Evolutionary conservation across 2,797 vertebrate genomes (phyloP).

Genomic region (Squalus acanthias): DNA sequence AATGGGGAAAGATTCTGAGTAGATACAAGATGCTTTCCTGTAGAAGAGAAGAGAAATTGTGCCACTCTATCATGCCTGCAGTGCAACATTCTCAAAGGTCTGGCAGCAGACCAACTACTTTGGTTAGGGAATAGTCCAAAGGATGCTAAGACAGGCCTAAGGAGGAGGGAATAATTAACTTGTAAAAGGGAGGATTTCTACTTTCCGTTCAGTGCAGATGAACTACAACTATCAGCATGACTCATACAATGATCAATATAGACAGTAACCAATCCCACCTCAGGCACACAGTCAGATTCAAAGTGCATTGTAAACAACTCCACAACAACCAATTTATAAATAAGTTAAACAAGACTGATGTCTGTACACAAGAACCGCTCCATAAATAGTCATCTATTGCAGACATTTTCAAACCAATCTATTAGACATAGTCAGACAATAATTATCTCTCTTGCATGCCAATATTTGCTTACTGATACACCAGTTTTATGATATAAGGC

Average conservation of each 20-base stretch:
- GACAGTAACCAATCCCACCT: background rate
- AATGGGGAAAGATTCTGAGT: background rate
- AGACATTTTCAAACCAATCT: background rate
- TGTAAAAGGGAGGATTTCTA: background rate
- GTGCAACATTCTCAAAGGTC: background rate
- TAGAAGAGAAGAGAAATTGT: background rate
- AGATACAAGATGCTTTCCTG: background rate
- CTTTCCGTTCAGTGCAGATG: background rate
- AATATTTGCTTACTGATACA: background rate
- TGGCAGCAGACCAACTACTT: background rate
- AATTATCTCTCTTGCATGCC: background rate
- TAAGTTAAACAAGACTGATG: background rate
- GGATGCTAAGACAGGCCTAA: background rate
- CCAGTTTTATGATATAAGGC: background rate
- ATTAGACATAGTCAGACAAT: background rate
- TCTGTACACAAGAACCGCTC: background rate
- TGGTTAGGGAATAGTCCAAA: background rate
- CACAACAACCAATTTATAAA: slow-evolving; percentile 1
- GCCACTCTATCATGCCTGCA: background rate
- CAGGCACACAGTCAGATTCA: background rate
- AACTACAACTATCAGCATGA: background rate
- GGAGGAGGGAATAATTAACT: background rate
- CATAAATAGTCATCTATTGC: background rate
- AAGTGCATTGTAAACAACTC: background rate
- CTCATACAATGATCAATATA: background rate